These are phyloP conservation scores for Cyrtorhinus lividipennis DNA, from an alignment of 1,140 invertebrate species.

Conservation along the genomic window DNA sequence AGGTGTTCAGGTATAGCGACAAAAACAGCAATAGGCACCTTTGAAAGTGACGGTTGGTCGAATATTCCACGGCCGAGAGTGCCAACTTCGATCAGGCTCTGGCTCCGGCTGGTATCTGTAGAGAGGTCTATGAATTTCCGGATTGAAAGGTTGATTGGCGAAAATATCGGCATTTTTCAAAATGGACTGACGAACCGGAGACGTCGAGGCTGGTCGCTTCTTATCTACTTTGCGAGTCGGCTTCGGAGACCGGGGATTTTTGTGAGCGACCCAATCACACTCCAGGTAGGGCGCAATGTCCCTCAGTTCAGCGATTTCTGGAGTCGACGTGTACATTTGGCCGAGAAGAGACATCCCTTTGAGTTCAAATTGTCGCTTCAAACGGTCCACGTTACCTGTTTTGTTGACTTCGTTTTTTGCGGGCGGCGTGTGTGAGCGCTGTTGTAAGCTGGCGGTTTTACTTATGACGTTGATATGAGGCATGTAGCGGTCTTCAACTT, in stretches of 20 bases:
- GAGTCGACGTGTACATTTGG: constrained; percentile 65
- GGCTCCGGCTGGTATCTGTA: constrained; percentile 53
- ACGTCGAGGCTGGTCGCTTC: constrained; percentile 32
- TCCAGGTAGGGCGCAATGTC: constrained; percentile 61
- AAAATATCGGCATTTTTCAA: constrained; percentile 44
- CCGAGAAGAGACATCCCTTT: constrained; percentile 48
- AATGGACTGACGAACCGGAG: constrained; percentile 36
- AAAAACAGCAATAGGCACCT: constrained; percentile 39
- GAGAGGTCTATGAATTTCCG: constrained; percentile 52
- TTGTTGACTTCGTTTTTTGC: constrained; percentile 25
- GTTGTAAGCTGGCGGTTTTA: constrained; percentile 55
- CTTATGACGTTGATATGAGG: constrained; percentile 78
- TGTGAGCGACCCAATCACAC: constrained; percentile 60
- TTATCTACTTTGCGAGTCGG: constrained; percentile 41
- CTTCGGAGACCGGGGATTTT: constrained; percentile 36
- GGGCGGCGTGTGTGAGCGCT: constrained; percentile 28
- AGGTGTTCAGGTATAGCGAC: neutral
- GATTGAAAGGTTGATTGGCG: constrained; percentile 53
- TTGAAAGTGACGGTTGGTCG: constrained; percentile 55
- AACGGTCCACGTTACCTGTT: constrained; percentile 45
- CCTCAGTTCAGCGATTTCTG: constrained; percentile 56
- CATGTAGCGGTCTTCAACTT: constrained; percentile 58
- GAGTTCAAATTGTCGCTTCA: constrained; percentile 50
- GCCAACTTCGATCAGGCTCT: constrained; percentile 10
- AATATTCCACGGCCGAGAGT: constrained; percentile 29